Percentiles rank a stretch among this genome's conserved stretches.
phyloP scores from a whole-genome alignment of 2,797 vertebrate species.

The Hybognathus amarus region DNA sequence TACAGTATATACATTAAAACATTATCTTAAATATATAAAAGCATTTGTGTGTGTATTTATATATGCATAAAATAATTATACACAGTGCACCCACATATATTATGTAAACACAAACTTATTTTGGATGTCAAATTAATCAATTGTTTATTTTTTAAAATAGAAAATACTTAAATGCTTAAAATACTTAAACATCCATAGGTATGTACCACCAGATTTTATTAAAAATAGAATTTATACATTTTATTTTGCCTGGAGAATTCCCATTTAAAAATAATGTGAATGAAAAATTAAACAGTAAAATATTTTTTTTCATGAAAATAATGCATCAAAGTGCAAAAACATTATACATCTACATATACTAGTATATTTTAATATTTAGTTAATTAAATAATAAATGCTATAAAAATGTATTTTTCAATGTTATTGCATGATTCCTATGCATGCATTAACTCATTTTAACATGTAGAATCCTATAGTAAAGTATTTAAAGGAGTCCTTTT shows the following conservation, averaged over 20 bases:
- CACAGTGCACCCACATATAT: no score
- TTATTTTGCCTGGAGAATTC: neutral
- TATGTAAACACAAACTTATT: no score
- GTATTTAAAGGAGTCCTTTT: neutral
- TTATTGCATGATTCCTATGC: neutral
- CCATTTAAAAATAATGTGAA: neutral
- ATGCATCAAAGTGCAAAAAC: neutral
- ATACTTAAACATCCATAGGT: neutral
- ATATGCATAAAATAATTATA: no score
- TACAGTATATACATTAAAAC: no score
- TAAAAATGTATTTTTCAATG: neutral
- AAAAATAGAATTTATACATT: neutral
- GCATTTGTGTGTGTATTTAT: no score
- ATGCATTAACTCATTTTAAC: neutral
- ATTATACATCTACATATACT: neutral
- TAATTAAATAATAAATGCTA: neutral
- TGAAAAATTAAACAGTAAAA: neutral
- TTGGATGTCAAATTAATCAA: no score
- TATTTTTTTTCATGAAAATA: neutral
- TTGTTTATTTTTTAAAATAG: no score
- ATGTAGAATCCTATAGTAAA: neutral
- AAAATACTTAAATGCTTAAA: no score
- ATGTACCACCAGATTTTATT: neutral
- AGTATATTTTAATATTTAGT: neutral
- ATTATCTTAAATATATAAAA: no score